These are phyloP conservation scores for Oreochromis grahami DNA, from an alignment of 2,797 vertebrate species.

Conservation along the genomic window DNA sequence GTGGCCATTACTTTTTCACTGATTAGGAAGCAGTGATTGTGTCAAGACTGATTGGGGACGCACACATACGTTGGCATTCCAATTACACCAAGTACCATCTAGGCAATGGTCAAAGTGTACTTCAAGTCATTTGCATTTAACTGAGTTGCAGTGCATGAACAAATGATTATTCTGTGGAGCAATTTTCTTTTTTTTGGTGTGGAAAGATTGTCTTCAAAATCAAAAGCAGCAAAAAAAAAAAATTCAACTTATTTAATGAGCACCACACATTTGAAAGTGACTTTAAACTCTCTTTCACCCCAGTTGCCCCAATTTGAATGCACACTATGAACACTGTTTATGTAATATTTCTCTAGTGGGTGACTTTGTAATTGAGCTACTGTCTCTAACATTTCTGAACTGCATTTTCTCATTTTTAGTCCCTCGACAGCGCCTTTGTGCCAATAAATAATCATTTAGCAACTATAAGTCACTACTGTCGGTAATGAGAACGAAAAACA, in stretches of 20 bases:
- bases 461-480: neutral
- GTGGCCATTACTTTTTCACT: conserved; percentile 60
- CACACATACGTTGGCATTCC: conserved; percentile 34
- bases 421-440: neutral
- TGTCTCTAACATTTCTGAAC: neutral
- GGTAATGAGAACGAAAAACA: neutral
- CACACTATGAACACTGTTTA: neutral
- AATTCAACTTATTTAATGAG: neutral
- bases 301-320: neutral
- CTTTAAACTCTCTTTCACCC: neutral
- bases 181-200: neutral
- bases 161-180: conserved; percentile 23
- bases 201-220: conserved; percentile 1
- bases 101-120: conserved; percentile 23
- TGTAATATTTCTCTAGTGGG: neutral
- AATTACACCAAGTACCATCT: conserved; percentile 47
- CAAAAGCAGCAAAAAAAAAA: conserved; percentile 1
- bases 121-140: conserved; percentile 37
- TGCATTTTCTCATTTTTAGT: neutral
- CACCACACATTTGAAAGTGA: neutral
- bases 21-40: conserved; percentile 63
- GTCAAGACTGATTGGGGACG: conserved; percentile 45
- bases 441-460: neutral
- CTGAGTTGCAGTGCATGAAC: conserved; percentile 14
- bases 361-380: neutral